phyloP scores from a whole-genome alignment of 2,113 vertebrate species.

The Antigone vipio region DNA sequence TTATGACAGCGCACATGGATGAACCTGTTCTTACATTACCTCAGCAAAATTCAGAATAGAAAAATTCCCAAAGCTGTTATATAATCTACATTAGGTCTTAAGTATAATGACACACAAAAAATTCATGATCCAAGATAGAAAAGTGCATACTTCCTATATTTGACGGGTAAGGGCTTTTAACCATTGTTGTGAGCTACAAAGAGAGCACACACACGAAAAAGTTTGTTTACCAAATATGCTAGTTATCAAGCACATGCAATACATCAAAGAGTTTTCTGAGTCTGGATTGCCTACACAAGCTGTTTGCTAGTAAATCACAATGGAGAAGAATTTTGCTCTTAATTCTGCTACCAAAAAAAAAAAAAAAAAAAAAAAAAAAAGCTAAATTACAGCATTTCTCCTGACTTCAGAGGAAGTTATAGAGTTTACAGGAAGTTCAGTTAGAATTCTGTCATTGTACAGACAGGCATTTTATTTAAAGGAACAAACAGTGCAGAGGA shows the following conservation, averaged over 20 bases:
- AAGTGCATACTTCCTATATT: neutral
- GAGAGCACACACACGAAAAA: neutral
- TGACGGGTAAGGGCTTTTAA: neutral
- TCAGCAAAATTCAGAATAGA: neutral
- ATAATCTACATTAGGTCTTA: neutral
- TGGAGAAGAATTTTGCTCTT: neutral
- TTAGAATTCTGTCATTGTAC: neutral
- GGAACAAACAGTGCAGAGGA: neutral
- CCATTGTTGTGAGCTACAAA: neutral
- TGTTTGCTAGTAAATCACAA: neutral
- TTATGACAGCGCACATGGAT: fast-evolving
- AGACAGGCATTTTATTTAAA: neutral
- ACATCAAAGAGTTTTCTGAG: neutral
- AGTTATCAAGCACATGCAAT: neutral
- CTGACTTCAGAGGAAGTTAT: neutral
- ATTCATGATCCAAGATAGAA: neutral
- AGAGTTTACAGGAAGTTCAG: neutral
- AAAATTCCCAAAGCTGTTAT: neutral
- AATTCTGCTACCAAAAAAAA: neutral
- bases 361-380: neutral
- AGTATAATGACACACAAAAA: neutral
- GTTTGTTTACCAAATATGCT: neutral
- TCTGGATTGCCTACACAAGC: neutral
- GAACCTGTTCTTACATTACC: neutral
- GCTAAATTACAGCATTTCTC: neutral